These are phyloP conservation scores for Adelosebastes latens DNA, from an alignment of 2,797 vertebrate genomes.

Conservation along the genomic window DNA sequence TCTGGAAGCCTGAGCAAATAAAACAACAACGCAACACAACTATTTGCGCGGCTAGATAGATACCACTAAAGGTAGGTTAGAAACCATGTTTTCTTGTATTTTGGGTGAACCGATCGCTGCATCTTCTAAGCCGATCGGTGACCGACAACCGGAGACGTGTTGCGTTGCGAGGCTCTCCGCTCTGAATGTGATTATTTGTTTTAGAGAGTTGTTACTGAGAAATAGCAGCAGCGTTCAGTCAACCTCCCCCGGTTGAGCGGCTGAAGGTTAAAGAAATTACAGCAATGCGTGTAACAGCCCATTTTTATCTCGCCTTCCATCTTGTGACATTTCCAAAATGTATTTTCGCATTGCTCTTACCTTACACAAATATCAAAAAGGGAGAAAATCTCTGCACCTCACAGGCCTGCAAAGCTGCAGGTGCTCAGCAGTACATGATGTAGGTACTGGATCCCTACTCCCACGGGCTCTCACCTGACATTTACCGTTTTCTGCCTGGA, in stretches of 20 bases:
- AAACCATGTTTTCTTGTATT: neutral
- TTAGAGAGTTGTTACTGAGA: neutral
- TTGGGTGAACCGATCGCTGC: neutral
- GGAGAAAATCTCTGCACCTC: slow-evolving; percentile 19
- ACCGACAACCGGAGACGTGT: neutral
- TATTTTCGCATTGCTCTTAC: slow-evolving; percentile 41
- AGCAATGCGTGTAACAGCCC: neutral
- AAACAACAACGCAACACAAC: neutral
- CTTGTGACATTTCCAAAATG: slow-evolving; percentile 62
- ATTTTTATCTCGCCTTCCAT: slow-evolving; percentile 34
- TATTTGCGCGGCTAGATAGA: neutral
- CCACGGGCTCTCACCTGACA: slow-evolving; percentile 57
- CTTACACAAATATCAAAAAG: slow-evolving; percentile 36
- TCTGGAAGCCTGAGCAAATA: neutral
- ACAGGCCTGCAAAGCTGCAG: slow-evolving; percentile 19
- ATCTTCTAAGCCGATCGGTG: slow-evolving; percentile 8
- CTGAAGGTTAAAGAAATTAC: slow-evolving; percentile 56
- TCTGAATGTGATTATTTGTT: slow-evolving; percentile 13
- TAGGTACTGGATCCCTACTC: slow-evolving; percentile 26
- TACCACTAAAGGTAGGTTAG: neutral
- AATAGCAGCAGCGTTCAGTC: slow-evolving; percentile 16
- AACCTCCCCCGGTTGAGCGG: slow-evolving; percentile 11
- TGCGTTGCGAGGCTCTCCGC: neutral
- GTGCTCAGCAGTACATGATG: slow-evolving; percentile 48
- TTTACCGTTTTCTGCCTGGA: slow-evolving; percentile 63